A percentile compares a stretch with the other conserved stretches of the same genome.
Conservation (phyloP, 2,888 invertebrate genomes). For the Graphium colonna region DNA sequence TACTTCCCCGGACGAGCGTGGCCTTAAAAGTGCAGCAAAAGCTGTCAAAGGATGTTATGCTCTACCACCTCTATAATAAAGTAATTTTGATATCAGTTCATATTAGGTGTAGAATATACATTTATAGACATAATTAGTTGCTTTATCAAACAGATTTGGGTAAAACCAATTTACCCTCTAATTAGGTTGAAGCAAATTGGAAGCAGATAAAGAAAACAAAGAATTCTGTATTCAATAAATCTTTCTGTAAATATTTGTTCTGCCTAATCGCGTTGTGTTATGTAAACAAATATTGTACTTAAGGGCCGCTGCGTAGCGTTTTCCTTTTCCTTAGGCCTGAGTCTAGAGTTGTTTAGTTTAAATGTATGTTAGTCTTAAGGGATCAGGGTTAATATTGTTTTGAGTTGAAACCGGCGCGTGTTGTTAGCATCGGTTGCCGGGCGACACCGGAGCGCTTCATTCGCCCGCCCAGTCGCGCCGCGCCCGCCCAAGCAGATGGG, state of each 20-base stretch:
- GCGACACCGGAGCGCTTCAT: conserved; percentile 60
- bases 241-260: not conserved
- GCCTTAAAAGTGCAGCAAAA: no score
- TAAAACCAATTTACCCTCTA: conserved; percentile 15
- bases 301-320: not conserved
- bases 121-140: no score
- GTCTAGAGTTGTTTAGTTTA: not conserved
- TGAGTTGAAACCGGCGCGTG: conserved; percentile 38
- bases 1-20: no score
- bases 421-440: conserved; percentile 72
- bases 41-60: no score
- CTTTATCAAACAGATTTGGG: conserved; percentile 1
- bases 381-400: not conserved
- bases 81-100: no score
- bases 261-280: not conserved
- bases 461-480: conserved; percentile 58
- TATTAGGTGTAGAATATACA: no score
- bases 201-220: conserved; percentile 15
- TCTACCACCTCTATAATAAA: no score
- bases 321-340: no score
- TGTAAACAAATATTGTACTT: not conserved
- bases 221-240: conserved; percentile 3
- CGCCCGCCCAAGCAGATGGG: conserved; percentile 55
- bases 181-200: conserved; percentile 3
- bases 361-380: not conserved